phyloP scores from a whole-genome alignment of 1,140 invertebrate genomes.

The Hypsibius dujardini region DNA sequence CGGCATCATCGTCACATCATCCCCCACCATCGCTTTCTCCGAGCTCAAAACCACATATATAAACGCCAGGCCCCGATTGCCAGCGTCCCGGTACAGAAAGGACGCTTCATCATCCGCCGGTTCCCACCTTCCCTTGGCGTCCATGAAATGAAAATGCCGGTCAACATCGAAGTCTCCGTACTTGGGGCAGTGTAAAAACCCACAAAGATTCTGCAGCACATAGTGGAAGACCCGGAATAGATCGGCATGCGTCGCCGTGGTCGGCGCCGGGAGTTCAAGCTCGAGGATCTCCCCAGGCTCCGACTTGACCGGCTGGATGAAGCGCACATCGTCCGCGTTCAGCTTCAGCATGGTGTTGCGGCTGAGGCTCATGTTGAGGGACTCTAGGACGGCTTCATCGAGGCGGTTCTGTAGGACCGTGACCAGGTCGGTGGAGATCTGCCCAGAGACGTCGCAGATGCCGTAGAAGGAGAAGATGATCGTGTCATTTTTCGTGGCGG shows the following conservation, averaged over 20 bases:
- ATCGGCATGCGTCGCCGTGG: background rate
- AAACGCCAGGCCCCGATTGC: background rate
- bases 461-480: slow-evolving; percentile 19
- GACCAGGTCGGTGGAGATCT: slow-evolving; percentile 39
- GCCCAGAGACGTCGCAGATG: slow-evolving; percentile 18
- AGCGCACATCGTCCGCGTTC: slow-evolving; percentile 55
- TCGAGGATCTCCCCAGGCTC: slow-evolving; percentile 37
- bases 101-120: background rate
- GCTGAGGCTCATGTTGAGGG: slow-evolving; percentile 49
- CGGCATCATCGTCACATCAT: slow-evolving; percentile 22
- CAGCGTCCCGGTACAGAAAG: background rate
- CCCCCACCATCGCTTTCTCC: background rate
- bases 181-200: slow-evolving; percentile 52
- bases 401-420: slow-evolving; percentile 54
- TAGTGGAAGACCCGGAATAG: slow-evolving; percentile 37
- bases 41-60: background rate
- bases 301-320: slow-evolving; percentile 49
- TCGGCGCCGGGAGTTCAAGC: slow-evolving; percentile 28
- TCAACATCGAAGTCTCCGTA: slow-evolving; percentile 46
- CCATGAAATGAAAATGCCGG: slow-evolving; percentile 41
- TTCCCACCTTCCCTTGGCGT: background rate
- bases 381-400: slow-evolving; percentile 57
- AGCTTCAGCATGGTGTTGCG: slow-evolving; percentile 60
- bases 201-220: slow-evolving; percentile 51
- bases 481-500: slow-evolving; percentile 13